phyloP scores from a whole-genome alignment of 2,113 vertebrate species.

The Oreochromis niloticus region DNA sequence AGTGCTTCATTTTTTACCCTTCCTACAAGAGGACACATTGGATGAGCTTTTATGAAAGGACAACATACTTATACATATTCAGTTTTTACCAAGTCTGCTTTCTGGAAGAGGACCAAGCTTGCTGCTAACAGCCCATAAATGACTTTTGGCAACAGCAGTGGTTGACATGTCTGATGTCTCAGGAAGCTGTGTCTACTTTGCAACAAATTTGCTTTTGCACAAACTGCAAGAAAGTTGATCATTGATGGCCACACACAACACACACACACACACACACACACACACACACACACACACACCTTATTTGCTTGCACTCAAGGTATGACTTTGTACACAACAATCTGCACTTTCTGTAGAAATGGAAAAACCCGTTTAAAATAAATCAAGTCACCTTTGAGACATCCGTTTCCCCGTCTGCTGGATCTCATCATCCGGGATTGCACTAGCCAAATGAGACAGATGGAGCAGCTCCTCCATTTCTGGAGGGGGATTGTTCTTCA shows the following conservation, averaged over 20 bases:
- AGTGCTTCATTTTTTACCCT: not conserved
- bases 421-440: conserved; percentile 42
- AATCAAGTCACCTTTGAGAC: conserved; percentile 54
- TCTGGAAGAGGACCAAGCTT: not conserved
- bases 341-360: not conserved
- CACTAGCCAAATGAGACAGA: conserved; percentile 55
- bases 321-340: no score
- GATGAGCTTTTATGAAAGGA: not conserved
- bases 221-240: not conserved
- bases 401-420: conserved; percentile 47
- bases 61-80: not conserved
- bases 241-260: not conserved
- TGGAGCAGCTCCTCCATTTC: conserved; percentile 61
- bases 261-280: accelerated
- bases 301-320: not conserved
- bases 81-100: not conserved
- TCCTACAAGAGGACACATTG: not conserved
- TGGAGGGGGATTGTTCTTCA: conserved; percentile 62
- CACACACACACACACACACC: accelerated
- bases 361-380: not conserved
- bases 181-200: not conserved
- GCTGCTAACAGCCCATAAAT: not conserved
- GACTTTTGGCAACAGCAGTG: not conserved
- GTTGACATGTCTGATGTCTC: not conserved
- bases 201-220: not conserved